A percentile compares a stretch with the other conserved stretches of the same genome.
Evolutionary conservation across 2,888 invertebrate genomes (phyloP).

Genomic region (Dorcus parallelipipedus): DNA sequence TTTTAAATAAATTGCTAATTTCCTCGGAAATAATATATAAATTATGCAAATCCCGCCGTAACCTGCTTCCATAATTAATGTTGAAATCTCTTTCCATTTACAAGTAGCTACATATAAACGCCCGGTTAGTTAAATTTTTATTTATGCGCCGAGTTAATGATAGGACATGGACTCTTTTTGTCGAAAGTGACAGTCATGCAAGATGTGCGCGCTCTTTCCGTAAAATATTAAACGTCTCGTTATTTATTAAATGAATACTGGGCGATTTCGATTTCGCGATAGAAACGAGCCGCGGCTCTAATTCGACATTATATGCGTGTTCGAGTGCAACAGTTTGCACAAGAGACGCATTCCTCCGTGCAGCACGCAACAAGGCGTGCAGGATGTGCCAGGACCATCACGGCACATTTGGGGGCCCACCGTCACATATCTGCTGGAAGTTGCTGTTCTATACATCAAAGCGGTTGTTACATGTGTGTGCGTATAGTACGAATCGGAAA

Average conservation of each 20-base stretch:
- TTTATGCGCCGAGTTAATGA: too few relatives aligned
- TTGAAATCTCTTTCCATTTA: too few relatives aligned
- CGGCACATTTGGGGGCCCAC: conserved; percentile 42
- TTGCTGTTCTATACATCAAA: conserved; percentile 19
- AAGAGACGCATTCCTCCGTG: conserved; percentile 39
- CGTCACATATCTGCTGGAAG: conserved; percentile 33
- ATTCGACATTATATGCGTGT: conserved; percentile 23
- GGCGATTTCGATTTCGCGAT: too few relatives aligned
- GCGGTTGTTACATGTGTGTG: conserved; percentile 9
- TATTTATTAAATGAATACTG: conserved; percentile 25
- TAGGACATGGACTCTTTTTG: too few relatives aligned
- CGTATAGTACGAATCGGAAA: neutral
- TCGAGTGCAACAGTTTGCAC: conserved; percentile 37
- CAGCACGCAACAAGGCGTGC: conserved; percentile 45
- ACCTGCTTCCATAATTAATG: too few relatives aligned
- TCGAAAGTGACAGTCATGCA: too few relatives aligned
- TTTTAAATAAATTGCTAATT: too few relatives aligned
- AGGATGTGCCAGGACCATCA: conserved; percentile 40
- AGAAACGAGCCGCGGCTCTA: too few relatives aligned
- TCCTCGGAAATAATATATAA: too few relatives aligned
- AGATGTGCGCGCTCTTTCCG: neutral
- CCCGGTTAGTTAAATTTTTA: too few relatives aligned
- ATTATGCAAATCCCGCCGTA: too few relatives aligned
- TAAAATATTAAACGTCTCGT: conserved; percentile 1
- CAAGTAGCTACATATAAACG: too few relatives aligned